Conservation (phyloP, 2,113 vertebrate species). For the Eulacestoma nigropectus region DNA sequence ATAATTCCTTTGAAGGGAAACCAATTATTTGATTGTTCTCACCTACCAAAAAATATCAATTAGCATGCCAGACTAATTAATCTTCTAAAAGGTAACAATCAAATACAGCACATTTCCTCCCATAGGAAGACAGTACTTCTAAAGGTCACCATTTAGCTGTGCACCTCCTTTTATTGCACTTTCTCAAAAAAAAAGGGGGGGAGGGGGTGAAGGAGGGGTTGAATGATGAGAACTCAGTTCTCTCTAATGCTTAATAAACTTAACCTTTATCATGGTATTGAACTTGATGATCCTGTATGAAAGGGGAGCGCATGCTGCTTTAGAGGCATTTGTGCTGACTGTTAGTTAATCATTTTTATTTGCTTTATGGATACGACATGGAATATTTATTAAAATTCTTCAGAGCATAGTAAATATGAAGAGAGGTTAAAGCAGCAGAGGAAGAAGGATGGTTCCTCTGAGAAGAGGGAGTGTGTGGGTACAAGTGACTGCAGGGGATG, state of each 20-base stretch:
- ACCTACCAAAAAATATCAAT: neutral
- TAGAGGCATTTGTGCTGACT: slow-evolving; percentile 41
- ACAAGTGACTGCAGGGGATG: neutral
- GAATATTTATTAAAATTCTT: slow-evolving; percentile 51
- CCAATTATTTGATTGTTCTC: neutral
- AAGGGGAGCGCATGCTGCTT: slow-evolving; percentile 6
- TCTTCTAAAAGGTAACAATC: neutral
- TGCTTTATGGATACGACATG: neutral
- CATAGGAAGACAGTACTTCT: neutral
- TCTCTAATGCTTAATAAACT: slow-evolving; percentile 56
- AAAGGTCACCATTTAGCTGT: slow-evolving; percentile 38
- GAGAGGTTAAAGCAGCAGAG: neutral
- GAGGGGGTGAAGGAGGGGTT: neutral
- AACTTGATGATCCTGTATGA: slow-evolving; percentile 53
- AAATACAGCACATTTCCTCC: neutral
- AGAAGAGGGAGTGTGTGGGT: neutral
- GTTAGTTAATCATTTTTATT: slow-evolving; percentile 54
- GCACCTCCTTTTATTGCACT: neutral
- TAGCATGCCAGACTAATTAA: slow-evolving; percentile 5
- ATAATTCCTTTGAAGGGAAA: neutral
- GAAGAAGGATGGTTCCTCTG: neutral
- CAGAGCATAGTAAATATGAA: slow-evolving; percentile 11
- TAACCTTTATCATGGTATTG: slow-evolving; percentile 52
- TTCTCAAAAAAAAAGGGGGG: neutral
- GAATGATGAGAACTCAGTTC: slow-evolving; percentile 18